Evolutionary conservation across 92 coral and sea anemone species (phyloP).

Genomic region (Porites rus): DNA sequence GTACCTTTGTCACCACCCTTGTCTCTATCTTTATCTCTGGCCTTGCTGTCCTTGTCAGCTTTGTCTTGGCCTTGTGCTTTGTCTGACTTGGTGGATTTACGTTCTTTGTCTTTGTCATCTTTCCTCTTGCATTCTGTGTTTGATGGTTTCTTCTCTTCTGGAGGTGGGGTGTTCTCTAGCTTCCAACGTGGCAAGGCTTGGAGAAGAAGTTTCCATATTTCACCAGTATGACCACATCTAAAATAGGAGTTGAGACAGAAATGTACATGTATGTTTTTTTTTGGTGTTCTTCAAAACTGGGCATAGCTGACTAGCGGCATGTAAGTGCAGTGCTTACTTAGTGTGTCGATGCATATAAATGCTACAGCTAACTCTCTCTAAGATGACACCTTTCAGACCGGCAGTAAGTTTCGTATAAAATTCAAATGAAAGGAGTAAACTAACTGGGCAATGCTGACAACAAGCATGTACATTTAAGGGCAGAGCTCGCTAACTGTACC

Average conservation of each 20-base stretch:
- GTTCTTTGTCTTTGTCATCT: conserved; percentile 80
- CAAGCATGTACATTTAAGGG: no score
- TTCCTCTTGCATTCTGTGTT: conserved; percentile 52
- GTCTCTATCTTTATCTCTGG: conserved; percentile 72
- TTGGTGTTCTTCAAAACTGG: no score
- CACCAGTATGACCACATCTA: conserved; percentile 90
- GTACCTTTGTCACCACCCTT: conserved; percentile 54
- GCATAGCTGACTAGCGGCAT: no score
- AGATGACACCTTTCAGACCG: no score
- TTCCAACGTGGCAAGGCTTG: conserved; percentile 94
- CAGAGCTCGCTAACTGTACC: no score
- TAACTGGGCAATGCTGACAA: no score
- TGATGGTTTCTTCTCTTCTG: conserved; percentile 76
- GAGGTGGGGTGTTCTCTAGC: conserved; percentile 91
- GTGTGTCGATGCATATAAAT: no score
- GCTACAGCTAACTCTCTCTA: no score
- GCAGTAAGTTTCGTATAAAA: no score
- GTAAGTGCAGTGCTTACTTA: no score
- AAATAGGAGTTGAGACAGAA: no score
- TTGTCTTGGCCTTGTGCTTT: conserved; percentile 70
- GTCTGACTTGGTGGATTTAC: conserved; percentile 79
- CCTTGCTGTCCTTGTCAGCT: conserved; percentile 60
- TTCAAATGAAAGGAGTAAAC: no score
- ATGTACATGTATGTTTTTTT: not conserved
- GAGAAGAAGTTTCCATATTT: conserved; percentile 88